phyloP scores from a whole-genome alignment of 2,797 vertebrate genomes.

The Spinibarbus caldwelli region DNA sequence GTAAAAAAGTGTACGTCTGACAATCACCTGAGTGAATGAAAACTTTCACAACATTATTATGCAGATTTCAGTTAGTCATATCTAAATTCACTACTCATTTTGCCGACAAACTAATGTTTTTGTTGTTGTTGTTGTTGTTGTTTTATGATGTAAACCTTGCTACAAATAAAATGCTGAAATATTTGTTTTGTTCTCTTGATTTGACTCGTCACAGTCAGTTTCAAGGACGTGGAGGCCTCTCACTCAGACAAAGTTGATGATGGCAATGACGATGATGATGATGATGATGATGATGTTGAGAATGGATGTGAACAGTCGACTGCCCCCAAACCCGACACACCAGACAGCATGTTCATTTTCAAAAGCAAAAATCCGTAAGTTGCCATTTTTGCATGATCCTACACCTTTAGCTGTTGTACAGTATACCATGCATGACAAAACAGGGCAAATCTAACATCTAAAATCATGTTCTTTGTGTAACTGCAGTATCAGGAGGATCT shows the following conservation, averaged over 20 bases:
- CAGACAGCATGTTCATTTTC: conserved; percentile 99
- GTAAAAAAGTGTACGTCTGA: too few species aligned
- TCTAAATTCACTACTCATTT: not conserved
- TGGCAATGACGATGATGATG: conserved; percentile 63
- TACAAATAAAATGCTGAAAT: not conserved
- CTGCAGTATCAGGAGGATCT: conserved; percentile 88
- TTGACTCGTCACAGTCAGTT: conserved; percentile 79
- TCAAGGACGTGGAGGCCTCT: conserved; percentile 88
- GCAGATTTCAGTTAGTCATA: not conserved
- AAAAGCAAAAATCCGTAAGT: conserved; percentile 97
- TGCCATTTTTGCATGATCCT: conserved; percentile 13
- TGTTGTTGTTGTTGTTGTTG: too few species aligned
- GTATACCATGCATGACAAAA: not conserved
- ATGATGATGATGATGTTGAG: conserved; percentile 49
- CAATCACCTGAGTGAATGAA: too few species aligned
- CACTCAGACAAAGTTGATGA: conserved; percentile 76
- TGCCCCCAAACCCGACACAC: conserved; percentile 84
- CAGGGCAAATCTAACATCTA: not conserved
- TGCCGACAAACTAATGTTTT: not conserved
- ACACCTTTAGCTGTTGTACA: not conserved
- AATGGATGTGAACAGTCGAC: conserved; percentile 79
- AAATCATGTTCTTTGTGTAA: not conserved
- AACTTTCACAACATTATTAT: not conserved
- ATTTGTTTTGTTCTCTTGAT: conserved; percentile 32
- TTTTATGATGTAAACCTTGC: not conserved